These are phyloP conservation scores for Salarias fasciatus DNA, from an alignment of 2,797 vertebrate genomes.

Conservation along the genomic window DNA sequence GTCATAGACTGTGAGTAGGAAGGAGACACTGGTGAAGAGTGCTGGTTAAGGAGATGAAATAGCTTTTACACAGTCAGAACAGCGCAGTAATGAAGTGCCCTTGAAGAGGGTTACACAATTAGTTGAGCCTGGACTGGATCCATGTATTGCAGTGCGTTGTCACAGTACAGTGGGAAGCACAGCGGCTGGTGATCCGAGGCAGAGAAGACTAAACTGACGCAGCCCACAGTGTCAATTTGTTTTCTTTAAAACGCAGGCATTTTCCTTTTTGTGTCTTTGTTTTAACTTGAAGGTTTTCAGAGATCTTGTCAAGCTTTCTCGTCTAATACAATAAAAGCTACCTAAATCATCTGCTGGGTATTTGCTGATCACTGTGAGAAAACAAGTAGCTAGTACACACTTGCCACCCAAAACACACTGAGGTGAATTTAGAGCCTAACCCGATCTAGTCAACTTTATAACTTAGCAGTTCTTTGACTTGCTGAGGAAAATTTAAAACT, in stretches of 20 bases:
- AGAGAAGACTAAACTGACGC: neutral
- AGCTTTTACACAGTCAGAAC: conserved; percentile 57
- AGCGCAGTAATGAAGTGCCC: conserved; percentile 57
- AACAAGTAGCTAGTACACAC: too few species aligned
- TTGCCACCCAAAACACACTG: too few species aligned
- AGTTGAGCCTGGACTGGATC: conserved; percentile 46
- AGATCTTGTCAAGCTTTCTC: conserved; percentile 11
- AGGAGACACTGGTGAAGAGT: conserved; percentile 52
- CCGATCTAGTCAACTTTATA: too few species aligned
- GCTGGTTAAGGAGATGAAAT: conserved; percentile 62
- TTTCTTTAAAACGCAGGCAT: conserved; percentile 4
- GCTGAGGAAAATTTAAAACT: too few species aligned
- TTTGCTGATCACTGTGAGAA: neutral
- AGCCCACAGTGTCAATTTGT: neutral
- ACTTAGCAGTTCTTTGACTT: too few species aligned
- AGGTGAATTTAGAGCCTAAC: too few species aligned
- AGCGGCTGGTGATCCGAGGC: neutral
- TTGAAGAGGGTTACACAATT: conserved; percentile 62
- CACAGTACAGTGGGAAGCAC: neutral
- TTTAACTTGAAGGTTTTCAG: conserved; percentile 13
- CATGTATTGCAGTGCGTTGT: neutral
- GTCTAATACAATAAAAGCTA: conserved; percentile 16
- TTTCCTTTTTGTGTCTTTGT: neutral
- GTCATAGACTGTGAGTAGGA: conserved; percentile 58
- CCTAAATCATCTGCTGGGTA: conserved; percentile 11